Conservation (phyloP, 2,113 vertebrate species). For the Phaethornis superciliosus region DNA sequence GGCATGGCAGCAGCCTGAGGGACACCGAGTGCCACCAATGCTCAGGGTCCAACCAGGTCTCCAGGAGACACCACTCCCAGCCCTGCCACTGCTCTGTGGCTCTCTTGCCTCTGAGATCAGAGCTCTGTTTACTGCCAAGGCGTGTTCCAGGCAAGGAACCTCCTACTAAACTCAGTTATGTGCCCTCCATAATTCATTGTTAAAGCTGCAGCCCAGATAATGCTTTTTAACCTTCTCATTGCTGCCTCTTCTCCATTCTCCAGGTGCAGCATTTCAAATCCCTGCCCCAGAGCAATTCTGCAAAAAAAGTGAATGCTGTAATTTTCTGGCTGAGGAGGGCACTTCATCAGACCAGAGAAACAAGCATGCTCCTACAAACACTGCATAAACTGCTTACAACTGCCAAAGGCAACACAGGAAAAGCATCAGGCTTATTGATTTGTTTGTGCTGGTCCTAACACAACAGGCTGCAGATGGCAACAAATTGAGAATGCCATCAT, state of each 20-base stretch:
- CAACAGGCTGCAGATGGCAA: conserved; percentile 45
- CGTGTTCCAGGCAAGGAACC: conserved; percentile 66
- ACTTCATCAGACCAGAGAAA: not conserved
- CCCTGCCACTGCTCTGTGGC: not conserved
- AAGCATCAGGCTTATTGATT: conserved; percentile 47
- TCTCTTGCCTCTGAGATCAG: conserved; percentile 59
- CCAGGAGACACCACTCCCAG: not conserved
- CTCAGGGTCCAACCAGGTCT: not conserved
- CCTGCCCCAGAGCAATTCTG: not conserved
- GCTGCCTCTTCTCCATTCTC: not conserved
- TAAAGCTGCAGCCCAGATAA: conserved; percentile 54
- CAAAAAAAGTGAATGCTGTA: not conserved
- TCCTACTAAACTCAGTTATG: conserved; percentile 69
- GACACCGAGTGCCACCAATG: not conserved
- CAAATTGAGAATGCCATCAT: not conserved
- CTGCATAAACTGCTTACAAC: not conserved
- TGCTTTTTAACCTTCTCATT: conserved; percentile 35
- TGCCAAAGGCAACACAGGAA: not conserved
- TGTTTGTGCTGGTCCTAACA: not conserved
- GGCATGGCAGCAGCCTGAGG: not conserved
- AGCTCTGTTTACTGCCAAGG: conserved; percentile 62
- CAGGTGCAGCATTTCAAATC: not conserved
- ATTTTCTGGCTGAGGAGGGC: not conserved
- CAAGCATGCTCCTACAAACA: not conserved
- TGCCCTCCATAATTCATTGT: conserved; percentile 32